phyloP scores from a whole-genome alignment of 2,113 vertebrate genomes.

The Geococcyx californianus region DNA sequence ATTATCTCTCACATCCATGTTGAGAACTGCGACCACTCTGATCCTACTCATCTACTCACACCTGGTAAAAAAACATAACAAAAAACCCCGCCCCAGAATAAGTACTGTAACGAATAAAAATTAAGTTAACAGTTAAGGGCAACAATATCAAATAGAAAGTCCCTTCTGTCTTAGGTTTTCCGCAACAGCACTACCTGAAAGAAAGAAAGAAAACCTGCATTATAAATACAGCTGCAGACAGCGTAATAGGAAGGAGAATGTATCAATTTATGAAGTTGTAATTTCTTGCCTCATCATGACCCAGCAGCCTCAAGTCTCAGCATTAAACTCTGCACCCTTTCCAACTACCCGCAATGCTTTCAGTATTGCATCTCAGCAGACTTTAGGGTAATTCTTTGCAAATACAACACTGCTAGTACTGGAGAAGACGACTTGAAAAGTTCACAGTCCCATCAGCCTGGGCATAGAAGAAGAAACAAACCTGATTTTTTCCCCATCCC shows the following conservation, averaged over 20 bases:
- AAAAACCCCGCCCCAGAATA: background rate
- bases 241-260: background rate
- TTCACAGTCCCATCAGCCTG: background rate
- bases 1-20: conserved; percentile 80
- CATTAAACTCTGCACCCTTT: background rate
- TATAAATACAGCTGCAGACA: background rate
- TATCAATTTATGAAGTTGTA: background rate
- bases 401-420: background rate
- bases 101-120: background rate
- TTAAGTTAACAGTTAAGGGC: background rate
- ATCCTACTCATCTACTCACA: conserved; percentile 63
- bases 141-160: background rate
- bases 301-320: background rate
- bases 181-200: background rate
- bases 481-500: background rate
- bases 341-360: background rate
- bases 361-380: background rate
- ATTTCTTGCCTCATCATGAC: background rate
- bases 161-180: background rate
- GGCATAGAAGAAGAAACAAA: background rate
- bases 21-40: conserved; percentile 78
- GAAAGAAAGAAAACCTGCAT: background rate
- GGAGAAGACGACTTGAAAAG: background rate
- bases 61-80: background rate
- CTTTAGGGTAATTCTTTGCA: background rate